phyloP scores from a whole-genome alignment of 2,888 invertebrate genomes.

The Andrena bucephala region DNA sequence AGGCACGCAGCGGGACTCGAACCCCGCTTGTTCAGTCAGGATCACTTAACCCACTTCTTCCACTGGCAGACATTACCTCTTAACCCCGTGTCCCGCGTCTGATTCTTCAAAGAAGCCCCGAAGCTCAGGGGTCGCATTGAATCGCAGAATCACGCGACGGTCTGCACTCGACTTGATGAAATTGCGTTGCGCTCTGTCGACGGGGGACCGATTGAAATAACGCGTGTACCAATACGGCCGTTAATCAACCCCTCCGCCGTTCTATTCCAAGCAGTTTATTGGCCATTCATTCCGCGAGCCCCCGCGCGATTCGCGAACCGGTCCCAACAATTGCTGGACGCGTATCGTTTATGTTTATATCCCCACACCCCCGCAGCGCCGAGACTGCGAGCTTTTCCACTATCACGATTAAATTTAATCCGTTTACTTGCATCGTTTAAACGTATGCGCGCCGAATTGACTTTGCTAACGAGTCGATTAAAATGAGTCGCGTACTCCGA shows the following conservation, averaged over 20 bases:
- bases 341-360: slow-evolving; percentile 28
- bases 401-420: slow-evolving; percentile 29
- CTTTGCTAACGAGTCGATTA: slow-evolving; percentile 32
- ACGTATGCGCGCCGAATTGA: not conserved
- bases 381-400: slow-evolving; percentile 19
- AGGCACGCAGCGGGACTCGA: slow-evolving; percentile 62
- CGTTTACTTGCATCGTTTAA: slow-evolving; percentile 10
- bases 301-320: not conserved
- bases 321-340: not conserved
- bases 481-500: slow-evolving; percentile 7
- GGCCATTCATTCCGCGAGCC: slow-evolving; percentile 10
- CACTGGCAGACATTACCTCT: slow-evolving; percentile 48
- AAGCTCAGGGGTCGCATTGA: slow-evolving; percentile 53
- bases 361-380: not conserved
- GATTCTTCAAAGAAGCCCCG: slow-evolving; percentile 53
- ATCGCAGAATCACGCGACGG: slow-evolving; percentile 53
- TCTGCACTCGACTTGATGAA: slow-evolving; percentile 44
- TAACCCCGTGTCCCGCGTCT: slow-evolving; percentile 61
- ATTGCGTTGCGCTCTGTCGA: slow-evolving; percentile 12
- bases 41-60: slow-evolving; percentile 66
- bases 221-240: not conserved
- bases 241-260: slow-evolving; percentile 14
- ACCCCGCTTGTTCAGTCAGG: slow-evolving; percentile 46
- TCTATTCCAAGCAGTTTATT: slow-evolving; percentile 3
- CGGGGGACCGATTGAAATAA: slow-evolving; percentile 7